Percentiles rank a stretch among this genome's conserved stretches.
Evolutionary conservation across 2,113 vertebrate species (phyloP).

Genomic region (Perca fluviatilis): DNA sequence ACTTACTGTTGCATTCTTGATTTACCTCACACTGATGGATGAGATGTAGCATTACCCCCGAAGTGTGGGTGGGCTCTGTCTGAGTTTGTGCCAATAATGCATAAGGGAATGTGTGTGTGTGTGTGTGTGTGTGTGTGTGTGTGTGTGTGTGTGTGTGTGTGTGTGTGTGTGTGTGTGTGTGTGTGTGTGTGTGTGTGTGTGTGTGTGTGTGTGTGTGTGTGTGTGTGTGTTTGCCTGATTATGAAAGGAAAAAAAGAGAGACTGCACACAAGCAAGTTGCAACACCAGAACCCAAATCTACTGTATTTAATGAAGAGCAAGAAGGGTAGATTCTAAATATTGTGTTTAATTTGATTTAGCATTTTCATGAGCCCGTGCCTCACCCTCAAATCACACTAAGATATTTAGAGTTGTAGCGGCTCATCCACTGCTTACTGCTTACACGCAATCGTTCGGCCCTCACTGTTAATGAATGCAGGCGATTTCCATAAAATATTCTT

Average conservation of each 20-base stretch:
- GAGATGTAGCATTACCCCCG: constrained; percentile 45
- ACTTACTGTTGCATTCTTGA: constrained; percentile 68
- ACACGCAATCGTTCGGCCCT: constrained; percentile 71
- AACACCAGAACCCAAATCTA: constrained; percentile 60
- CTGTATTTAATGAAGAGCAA: constrained; percentile 82
- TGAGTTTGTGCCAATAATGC: constrained; percentile 13
- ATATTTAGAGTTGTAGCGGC: constrained; percentile 83
- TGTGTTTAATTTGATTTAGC: constrained; percentile 86
- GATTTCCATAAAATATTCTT: constrained; percentile 91
- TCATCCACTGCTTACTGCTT: constrained; percentile 80
- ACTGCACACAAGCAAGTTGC: constrained; percentile 34
- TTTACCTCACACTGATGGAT: constrained; percentile 69
- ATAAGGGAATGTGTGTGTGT: neutral
- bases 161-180: neutral
- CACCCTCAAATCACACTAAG: constrained; percentile 85
- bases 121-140: no score
- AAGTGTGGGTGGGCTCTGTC: constrained; percentile 41
- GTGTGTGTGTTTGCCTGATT: constrained; percentile 7
- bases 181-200: constrained; percentile 12
- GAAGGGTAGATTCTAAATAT: constrained; percentile 76
- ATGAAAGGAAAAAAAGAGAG: constrained; percentile 4
- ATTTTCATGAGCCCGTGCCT: constrained; percentile 84
- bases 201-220: neutral
- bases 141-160: no score
- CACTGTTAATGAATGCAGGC: constrained; percentile 82